Conservation (phyloP, 2,888 invertebrate genomes). For the Palloptera scutellata region DNA sequence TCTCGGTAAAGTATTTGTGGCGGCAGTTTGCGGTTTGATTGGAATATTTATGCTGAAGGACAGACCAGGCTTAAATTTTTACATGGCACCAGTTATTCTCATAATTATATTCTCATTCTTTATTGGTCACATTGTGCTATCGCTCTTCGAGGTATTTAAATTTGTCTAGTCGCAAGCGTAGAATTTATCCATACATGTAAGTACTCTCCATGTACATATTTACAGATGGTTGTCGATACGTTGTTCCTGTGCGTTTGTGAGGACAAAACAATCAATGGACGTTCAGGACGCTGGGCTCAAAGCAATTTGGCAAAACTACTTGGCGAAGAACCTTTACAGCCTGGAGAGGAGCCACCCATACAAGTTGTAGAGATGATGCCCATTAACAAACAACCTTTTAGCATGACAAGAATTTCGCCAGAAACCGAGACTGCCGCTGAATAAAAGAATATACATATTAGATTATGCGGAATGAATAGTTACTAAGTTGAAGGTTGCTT, state of each 20-base stretch:
- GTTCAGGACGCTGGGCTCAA: slow-evolving; percentile 72
- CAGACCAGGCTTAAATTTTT: slow-evolving; percentile 79
- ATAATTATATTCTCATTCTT: slow-evolving; percentile 88
- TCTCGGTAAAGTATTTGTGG: slow-evolving; percentile 80
- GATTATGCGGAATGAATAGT: too few relatives aligned
- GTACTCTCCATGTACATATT: background rate
- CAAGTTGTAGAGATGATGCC: slow-evolving; percentile 64
- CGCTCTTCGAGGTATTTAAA: slow-evolving; percentile 83
- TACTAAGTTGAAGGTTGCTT: too few relatives aligned
- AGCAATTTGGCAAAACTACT: slow-evolving; percentile 70
- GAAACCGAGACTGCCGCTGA: slow-evolving; percentile 28
- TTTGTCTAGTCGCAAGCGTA: background rate
- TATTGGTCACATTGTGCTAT: slow-evolving; percentile 91
- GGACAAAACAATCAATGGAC: slow-evolving; percentile 84
- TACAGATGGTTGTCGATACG: slow-evolving; percentile 92
- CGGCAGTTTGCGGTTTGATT: slow-evolving; percentile 81
- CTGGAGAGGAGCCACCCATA: slow-evolving; percentile 61
- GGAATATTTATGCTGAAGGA: slow-evolving; percentile 80
- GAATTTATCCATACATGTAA: slow-evolving; percentile 12
- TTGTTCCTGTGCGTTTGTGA: slow-evolving; percentile 94
- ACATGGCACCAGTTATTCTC: slow-evolving; percentile 84
- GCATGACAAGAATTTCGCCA: slow-evolving; percentile 47
- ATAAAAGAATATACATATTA: slow-evolving; percentile 11
- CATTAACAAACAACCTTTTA: slow-evolving; percentile 63
- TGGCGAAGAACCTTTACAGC: slow-evolving; percentile 64